These are phyloP conservation scores for Synergus japonicus DNA, from an alignment of 2,888 invertebrate species.

Conservation along the genomic window DNA sequence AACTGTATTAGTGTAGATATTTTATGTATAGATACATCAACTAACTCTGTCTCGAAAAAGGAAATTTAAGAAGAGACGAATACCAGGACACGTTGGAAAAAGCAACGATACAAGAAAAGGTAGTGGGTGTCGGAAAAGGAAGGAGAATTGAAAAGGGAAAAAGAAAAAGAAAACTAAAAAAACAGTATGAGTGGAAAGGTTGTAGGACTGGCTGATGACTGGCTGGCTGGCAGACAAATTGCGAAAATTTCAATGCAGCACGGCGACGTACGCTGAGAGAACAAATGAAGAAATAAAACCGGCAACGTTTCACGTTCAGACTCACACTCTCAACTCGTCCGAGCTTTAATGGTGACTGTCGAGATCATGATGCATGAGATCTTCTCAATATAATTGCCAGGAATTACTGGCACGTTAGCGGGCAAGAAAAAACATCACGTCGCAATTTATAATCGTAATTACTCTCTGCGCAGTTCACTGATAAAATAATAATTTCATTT, in stretches of 20 bases:
- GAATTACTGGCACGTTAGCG: background rate
- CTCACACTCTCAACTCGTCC: background rate
- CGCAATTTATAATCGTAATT: background rate
- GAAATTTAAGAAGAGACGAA: background rate
- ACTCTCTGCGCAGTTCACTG: background rate
- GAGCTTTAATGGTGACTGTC: background rate
- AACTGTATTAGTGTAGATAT: background rate
- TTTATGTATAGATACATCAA: background rate
- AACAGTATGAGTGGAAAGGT: background rate
- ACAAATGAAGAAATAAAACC: slow-evolving; percentile 32
- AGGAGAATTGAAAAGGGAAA: background rate
- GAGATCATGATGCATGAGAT: slow-evolving; percentile 7
- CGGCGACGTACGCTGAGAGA: slow-evolving; percentile 12
- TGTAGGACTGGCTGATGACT: slow-evolving; percentile 25
- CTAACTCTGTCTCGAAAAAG: background rate
- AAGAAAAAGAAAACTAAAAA: slow-evolving; percentile 13
- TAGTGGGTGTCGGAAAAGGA: background rate
- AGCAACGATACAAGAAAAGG: background rate
- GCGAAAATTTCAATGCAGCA: slow-evolving; percentile 37
- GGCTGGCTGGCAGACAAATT: slow-evolving; percentile 4
- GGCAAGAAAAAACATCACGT: background rate
- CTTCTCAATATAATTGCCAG: slow-evolving; percentile 7
- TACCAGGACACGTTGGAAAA: background rate
- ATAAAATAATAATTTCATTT: background rate
- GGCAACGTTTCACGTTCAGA: background rate